Conservation (phyloP, 2,113 vertebrate species). For the Nansenia antarctica region DNA sequence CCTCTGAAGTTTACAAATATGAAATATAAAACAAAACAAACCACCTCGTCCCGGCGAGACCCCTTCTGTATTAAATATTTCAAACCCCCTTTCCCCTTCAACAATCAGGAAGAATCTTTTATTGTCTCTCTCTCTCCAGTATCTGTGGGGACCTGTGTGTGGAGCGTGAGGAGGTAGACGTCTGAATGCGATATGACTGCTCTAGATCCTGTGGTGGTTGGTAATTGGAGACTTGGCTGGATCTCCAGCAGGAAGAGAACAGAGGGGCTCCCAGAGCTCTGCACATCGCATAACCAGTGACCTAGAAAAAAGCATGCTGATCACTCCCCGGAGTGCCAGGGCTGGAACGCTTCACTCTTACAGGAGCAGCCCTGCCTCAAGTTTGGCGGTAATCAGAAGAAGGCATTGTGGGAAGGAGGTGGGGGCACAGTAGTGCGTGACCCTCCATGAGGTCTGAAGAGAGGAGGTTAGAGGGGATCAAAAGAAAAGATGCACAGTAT, state of each 20-base stretch:
- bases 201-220: slow-evolving; percentile 65
- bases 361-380: too few relatives aligned
- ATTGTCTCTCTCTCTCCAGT: slow-evolving; percentile 64
- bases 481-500: too few relatives aligned
- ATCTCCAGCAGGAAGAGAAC: slow-evolving; percentile 52
- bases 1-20: slow-evolving; percentile 65
- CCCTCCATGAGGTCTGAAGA: too few relatives aligned
- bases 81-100: slow-evolving; percentile 65
- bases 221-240: slow-evolving; percentile 71
- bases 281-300: slow-evolving; percentile 70
- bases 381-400: too few relatives aligned
- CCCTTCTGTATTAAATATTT: slow-evolving; percentile 70
- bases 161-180: slow-evolving; percentile 53
- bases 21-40: slow-evolving; percentile 75
- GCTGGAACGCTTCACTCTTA: too few relatives aligned
- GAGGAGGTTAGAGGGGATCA: too few relatives aligned
- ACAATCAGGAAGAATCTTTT: slow-evolving; percentile 75
- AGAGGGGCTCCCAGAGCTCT: slow-evolving; percentile 65
- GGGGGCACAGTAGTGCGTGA: too few relatives aligned
- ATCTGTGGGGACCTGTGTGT: slow-evolving; percentile 66
- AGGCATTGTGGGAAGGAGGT: too few relatives aligned
- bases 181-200: slow-evolving; percentile 71
- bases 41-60: slow-evolving; percentile 63
- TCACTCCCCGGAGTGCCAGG: too few relatives aligned
- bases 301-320: slow-evolving; percentile 76